Base-by-base conservation (phyloP, 2,797 vertebrate genomes). In the Ataeniobius toweri region DNA sequence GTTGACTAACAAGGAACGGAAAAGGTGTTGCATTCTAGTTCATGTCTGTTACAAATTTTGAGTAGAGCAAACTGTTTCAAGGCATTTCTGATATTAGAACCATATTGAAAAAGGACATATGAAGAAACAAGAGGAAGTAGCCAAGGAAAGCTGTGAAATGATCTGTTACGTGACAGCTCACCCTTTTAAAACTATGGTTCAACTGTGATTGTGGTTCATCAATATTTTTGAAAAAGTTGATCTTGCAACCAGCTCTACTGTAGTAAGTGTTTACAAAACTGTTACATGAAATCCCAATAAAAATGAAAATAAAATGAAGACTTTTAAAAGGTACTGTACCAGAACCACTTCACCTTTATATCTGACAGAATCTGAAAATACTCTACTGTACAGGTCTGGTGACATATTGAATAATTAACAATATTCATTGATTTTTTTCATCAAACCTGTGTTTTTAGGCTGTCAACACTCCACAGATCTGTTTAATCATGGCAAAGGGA, bases 81-180 rank as follows among this genome's bases (percentile, higher is more conserved):
- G 36, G 44, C 8, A 26, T 28, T 44, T 18, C 14, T 26, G n/a
- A 3, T 59, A 9, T 20, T 26, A 2, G 16, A 44, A 16, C n/a
- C 39, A 59, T 26, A 26, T 50, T 71, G 69, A 73, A n/a, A 39
- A 73, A 7, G 13, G 56, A 46, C 55, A 59, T 18, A 41, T 67
- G 63, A 31, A 41, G 36, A 74, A 58, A 46, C 14, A 20, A 74
- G 39, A 74, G 56, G 55, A 58, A 44, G 53, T n/a, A 58, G 55
- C 53, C 53, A 44, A 56, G 58, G 36, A 58, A 55, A 41, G 53
- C 22, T 58, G 36, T 53, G 31, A 39, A 36, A 18, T 41, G 22
- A 39, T 36, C 3, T 13, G 71, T 31, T 36, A 73, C 31, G 53
- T 16, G 22, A 73, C 24, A 26, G 36, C 44, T 26, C 36, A 58